Percentiles rank a stretch among this genome's conserved stretches.
Conservation (phyloP, 1,140 invertebrate species). For the Probaryconus sp. region DNA sequence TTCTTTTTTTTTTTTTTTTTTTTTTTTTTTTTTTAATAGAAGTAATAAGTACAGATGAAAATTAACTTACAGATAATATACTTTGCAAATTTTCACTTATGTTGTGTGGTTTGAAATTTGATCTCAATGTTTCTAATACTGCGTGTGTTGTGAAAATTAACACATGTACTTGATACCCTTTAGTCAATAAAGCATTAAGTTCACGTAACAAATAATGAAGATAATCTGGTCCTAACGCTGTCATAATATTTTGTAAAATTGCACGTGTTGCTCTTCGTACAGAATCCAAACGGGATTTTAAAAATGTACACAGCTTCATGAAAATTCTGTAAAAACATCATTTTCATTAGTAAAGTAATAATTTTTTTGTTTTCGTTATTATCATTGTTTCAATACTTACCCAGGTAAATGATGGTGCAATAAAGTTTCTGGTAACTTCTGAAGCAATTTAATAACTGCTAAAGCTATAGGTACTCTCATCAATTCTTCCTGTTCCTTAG, state of each 20-base stretch:
- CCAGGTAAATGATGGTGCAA: conserved; percentile 88
- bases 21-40: no score
- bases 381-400: conserved; percentile 78
- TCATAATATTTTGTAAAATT: conserved; percentile 92
- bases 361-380: neutral
- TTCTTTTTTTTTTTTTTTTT: no score
- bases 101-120: conserved; percentile 83
- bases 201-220: conserved; percentile 89
- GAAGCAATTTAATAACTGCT: conserved; percentile 94
- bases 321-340: conserved; percentile 84
- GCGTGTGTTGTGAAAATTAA: conserved; percentile 92
- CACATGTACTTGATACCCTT: conserved; percentile 96
- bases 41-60: no score
- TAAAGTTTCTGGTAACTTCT: conserved; percentile 88
- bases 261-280: conserved; percentile 91
- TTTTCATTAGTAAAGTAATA: conserved; percentile 15
- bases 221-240: conserved; percentile 89
- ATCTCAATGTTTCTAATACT: conserved; percentile 85
- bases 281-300: conserved; percentile 93
- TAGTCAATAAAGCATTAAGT: conserved; percentile 87
- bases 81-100: conserved; percentile 87
- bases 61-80: conserved; percentile 85
- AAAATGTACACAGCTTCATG: conserved; percentile 91
- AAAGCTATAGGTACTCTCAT: conserved; percentile 93
- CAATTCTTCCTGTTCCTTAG: conserved; percentile 92